A percentile compares a stretch with the other conserved stretches of the same genome.
Conservation (phyloP, 2,888 invertebrate species). For the Sphaerophoria rueppellii region DNA sequence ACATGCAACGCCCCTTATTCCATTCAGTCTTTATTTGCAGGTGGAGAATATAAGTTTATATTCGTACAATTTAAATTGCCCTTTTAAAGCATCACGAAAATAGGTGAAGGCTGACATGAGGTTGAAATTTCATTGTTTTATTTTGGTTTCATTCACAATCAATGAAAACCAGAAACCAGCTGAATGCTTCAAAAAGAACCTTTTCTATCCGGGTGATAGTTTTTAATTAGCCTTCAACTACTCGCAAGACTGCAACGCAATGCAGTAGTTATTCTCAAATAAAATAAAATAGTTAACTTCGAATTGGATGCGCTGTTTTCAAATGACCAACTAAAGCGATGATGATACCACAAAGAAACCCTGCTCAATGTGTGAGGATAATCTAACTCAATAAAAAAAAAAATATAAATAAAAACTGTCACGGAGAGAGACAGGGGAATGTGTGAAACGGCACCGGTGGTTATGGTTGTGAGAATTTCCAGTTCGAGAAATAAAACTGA, state of each 20-base stretch:
- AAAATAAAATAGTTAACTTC: constrained; percentile 56
- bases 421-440: too few relatives aligned
- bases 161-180: neutral
- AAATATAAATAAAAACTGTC: neutral
- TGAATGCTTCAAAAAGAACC: constrained; percentile 24
- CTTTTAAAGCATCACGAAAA: constrained; percentile 17
- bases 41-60: constrained; percentile 64
- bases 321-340: neutral
- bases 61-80: constrained; percentile 58
- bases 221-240: constrained; percentile 64
- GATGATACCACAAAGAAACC: neutral
- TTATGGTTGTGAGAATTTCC: constrained; percentile 14
- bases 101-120: constrained; percentile 25
- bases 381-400: constrained; percentile 22
- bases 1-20: too few relatives aligned
- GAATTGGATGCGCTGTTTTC: constrained; percentile 4
- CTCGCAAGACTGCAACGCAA: constrained; percentile 53
- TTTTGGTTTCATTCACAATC: constrained; percentile 14
- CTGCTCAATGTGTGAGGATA: constrained; percentile 15
- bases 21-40: constrained; percentile 25
- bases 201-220: constrained; percentile 49
- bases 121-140: constrained; percentile 20
- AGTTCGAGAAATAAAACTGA: neutral
- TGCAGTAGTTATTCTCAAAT: constrained; percentile 67
- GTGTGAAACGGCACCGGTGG: neutral